A percentile compares a stretch with the other conserved stretches of the same genome.
These are phyloP conservation scores for Rhopalosiphum maidis DNA, from an alignment of 1,140 invertebrate genomes.

Conservation along the genomic window DNA sequence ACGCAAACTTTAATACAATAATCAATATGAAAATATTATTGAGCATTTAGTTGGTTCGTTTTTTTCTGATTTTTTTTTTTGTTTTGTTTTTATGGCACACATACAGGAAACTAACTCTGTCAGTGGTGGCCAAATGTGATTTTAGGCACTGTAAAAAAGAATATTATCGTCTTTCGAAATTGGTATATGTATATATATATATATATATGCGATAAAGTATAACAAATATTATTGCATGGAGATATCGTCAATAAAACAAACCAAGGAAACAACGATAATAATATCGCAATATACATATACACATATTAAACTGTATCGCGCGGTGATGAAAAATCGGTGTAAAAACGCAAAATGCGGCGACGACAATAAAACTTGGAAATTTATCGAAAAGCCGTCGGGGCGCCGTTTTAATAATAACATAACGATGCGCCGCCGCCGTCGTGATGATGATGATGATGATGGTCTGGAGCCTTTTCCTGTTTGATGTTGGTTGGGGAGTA, in stretches of 20 bases:
- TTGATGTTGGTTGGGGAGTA: not conserved
- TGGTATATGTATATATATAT: not conserved
- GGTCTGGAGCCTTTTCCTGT: not conserved
- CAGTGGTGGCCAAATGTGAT: not conserved
- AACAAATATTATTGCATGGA: not conserved
- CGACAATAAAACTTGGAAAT: not conserved
- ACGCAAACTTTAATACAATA: not conserved
- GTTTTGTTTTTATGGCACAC: not conserved
- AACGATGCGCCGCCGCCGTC: not conserved
- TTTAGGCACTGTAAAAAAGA: not conserved
- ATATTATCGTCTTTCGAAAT: not conserved
- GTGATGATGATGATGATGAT: not conserved
- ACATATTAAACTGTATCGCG: not conserved
- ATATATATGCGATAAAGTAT: not conserved
- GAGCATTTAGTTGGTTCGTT: not conserved
- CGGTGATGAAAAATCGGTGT: slow-evolving; percentile 1
- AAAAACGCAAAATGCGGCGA: not conserved
- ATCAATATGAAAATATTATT: slow-evolving; percentile 17
- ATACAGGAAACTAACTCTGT: not conserved
- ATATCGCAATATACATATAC: not conserved
- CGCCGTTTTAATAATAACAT: slow-evolving; percentile 25
- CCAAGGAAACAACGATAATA: not conserved
- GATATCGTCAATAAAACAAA: not conserved
- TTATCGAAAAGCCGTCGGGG: slow-evolving; percentile 18
- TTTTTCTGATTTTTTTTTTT: not conserved